phyloP scores from a whole-genome alignment of 2,113 vertebrate genomes.

The Amazona vittata region DNA sequence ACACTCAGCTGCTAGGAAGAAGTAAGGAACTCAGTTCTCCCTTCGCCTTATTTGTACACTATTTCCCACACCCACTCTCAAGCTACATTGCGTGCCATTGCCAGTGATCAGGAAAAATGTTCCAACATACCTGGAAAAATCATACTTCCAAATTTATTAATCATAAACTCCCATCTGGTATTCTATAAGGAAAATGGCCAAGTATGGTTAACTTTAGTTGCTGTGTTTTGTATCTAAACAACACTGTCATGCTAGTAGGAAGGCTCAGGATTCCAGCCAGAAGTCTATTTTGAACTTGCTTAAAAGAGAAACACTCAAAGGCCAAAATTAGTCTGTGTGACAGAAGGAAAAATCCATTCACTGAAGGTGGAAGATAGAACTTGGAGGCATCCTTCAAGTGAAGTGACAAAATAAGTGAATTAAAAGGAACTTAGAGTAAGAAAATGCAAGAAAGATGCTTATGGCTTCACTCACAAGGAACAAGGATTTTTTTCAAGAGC shows the following conservation, averaged over 20 bases:
- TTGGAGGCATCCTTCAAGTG: conserved; percentile 9
- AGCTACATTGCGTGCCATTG: not conserved
- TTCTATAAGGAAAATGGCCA: not conserved
- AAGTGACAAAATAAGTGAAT: not conserved
- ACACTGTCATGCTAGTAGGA: not conserved
- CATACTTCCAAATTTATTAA: not conserved
- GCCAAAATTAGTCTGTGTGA: conserved; percentile 43
- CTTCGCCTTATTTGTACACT: not conserved
- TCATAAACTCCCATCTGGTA: not conserved
- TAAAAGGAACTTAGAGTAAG: not conserved
- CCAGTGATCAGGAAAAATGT: not conserved
- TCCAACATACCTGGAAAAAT: not conserved
- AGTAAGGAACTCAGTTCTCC: not conserved
- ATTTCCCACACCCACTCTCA: not conserved
- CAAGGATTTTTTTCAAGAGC: not conserved
- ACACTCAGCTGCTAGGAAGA: not conserved
- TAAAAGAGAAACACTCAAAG: conserved; percentile 42
- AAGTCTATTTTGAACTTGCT: conserved; percentile 64
- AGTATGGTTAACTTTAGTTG: not conserved
- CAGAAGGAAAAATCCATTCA: conserved; percentile 51
- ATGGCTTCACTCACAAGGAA: not conserved
- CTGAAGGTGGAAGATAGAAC: conserved; percentile 51
- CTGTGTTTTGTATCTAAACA: conserved; percentile 23
- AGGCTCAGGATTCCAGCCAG: conserved; percentile 57
- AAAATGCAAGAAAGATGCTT: not conserved